A percentile compares a stretch with the other conserved stretches of the same genome.
Conservation (phyloP, 2,888 invertebrate species). For the Cryptocephalus moraei region DNA sequence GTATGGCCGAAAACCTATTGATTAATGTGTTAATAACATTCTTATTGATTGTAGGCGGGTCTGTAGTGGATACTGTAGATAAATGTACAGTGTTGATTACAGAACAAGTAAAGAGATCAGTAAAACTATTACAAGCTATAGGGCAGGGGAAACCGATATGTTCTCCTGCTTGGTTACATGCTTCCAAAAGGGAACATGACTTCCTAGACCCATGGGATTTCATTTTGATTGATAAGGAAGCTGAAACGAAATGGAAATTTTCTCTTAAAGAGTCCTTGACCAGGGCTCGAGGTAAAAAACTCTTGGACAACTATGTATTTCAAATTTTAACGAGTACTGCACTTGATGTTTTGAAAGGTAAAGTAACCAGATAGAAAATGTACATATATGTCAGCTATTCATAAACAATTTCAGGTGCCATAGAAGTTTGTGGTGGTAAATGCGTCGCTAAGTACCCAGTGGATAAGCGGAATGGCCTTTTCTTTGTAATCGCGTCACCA, state of each 20-base stretch:
- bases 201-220: constrained; percentile 49
- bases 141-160: constrained; percentile 52
- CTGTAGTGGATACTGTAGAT: constrained; percentile 39
- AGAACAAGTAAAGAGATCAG: constrained; percentile 45
- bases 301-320: constrained; percentile 26
- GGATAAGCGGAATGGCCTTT: constrained; percentile 15
- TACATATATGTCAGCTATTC: too few species aligned
- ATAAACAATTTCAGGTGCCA: constrained; percentile 23
- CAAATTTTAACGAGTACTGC: constrained; percentile 24
- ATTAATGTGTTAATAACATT: not conserved
- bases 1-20: constrained; percentile 15
- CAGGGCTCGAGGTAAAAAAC: constrained; percentile 21
- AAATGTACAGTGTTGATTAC: constrained; percentile 46
- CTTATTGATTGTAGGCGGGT: constrained; percentile 39
- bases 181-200: constrained; percentile 25
- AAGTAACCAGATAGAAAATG: not conserved
- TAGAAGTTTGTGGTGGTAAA: constrained; percentile 35
- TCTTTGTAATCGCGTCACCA: constrained; percentile 25
- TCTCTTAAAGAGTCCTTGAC: constrained; percentile 29
- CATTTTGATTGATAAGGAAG: constrained; percentile 40
- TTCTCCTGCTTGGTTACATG: constrained; percentile 30
- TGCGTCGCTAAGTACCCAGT: constrained; percentile 24
- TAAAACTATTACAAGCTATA: constrained; percentile 49
- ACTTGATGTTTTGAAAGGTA: constrained; percentile 32
- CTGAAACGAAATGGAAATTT: constrained; percentile 45